These are phyloP conservation scores for Tinamus guttatus DNA, from an alignment of 2,113 vertebrate species.

Conservation along the genomic window DNA sequence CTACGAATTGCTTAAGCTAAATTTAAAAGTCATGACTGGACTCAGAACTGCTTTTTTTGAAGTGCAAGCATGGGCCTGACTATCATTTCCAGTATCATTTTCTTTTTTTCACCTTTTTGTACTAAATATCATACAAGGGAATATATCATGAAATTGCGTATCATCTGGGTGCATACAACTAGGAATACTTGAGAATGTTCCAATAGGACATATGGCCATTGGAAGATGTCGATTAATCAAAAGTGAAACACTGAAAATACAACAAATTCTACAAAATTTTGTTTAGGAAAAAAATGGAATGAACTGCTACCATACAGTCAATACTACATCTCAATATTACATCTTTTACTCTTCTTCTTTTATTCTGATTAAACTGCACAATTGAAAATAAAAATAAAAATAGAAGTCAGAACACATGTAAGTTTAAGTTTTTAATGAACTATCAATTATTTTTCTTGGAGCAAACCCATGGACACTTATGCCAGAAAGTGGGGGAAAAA, in stretches of 20 bases:
- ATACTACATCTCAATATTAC: conserved; percentile 28
- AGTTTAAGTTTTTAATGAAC: conserved; percentile 47
- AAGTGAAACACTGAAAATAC: conserved; percentile 48
- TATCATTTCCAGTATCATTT: conserved; percentile 49
- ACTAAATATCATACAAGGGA: conserved; percentile 28
- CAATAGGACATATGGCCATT: conserved; percentile 62
- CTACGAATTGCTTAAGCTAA: neutral
- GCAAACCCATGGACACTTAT: conserved; percentile 2
- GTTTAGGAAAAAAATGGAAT: neutral
- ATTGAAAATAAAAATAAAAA: conserved; percentile 22
- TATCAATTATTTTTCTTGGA: conserved; percentile 60
- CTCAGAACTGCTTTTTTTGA: conserved; percentile 53
- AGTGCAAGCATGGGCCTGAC: neutral
- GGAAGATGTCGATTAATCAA: conserved; percentile 61
- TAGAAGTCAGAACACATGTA: conserved; percentile 12
- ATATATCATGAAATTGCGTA: conserved; percentile 43
- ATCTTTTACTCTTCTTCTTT: conserved; percentile 11
- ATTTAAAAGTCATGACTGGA: neutral
- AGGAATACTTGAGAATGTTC: conserved; percentile 57
- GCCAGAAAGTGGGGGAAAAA: conserved; percentile 44
- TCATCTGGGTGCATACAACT: conserved; percentile 57
- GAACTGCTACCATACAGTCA: conserved; percentile 23
- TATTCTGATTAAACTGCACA: neutral
- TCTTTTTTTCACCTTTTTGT: conserved; percentile 51
- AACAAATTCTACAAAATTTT: conserved; percentile 36